These are phyloP conservation scores for Oreochromis spilurus DNA, from an alignment of 2,113 vertebrate genomes.

Conservation along the genomic window DNA sequence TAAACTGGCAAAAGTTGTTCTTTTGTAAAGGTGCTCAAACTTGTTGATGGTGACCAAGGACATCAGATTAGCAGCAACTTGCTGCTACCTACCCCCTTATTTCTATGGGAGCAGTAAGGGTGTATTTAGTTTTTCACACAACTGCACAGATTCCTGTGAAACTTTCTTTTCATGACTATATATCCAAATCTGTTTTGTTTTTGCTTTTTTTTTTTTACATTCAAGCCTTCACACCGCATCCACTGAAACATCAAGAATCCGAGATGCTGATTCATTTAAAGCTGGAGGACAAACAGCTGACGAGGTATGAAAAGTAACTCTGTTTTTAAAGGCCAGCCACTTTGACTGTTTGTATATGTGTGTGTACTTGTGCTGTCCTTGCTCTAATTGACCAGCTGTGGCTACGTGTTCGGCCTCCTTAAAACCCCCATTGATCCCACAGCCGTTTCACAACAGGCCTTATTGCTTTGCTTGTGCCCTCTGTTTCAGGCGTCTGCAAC, in stretches of 20 bases:
- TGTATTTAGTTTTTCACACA: neutral
- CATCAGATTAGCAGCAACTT: neutral
- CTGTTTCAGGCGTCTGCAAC: constrained; percentile 1
- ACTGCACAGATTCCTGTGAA: neutral
- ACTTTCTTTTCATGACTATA: neutral
- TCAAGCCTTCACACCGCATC: neutral
- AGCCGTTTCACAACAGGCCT: constrained; percentile 38
- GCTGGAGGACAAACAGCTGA: constrained; percentile 55
- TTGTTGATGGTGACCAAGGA: no score
- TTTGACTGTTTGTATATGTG: constrained; percentile 4
- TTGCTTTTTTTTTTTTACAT: neutral
- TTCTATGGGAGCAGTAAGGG: neutral
- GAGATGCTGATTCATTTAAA: constrained; percentile 42
- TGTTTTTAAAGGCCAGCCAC: constrained; percentile 54
- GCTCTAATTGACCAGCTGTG: constrained; percentile 66
- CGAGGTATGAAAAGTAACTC: constrained; percentile 52
- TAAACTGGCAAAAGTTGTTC: neutral
- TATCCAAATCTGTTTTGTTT: neutral
- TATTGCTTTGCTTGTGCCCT: constrained; percentile 54
- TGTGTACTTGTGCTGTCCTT: constrained; percentile 51
- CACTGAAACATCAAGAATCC: constrained; percentile 21
- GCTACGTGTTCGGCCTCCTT: constrained; percentile 60
- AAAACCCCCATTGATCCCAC: constrained; percentile 60
- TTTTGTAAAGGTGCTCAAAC: neutral
- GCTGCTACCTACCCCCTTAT: neutral